Evolutionary conservation across 2,888 invertebrate genomes (phyloP).

Genomic region (Clusia tigrina): DNA sequence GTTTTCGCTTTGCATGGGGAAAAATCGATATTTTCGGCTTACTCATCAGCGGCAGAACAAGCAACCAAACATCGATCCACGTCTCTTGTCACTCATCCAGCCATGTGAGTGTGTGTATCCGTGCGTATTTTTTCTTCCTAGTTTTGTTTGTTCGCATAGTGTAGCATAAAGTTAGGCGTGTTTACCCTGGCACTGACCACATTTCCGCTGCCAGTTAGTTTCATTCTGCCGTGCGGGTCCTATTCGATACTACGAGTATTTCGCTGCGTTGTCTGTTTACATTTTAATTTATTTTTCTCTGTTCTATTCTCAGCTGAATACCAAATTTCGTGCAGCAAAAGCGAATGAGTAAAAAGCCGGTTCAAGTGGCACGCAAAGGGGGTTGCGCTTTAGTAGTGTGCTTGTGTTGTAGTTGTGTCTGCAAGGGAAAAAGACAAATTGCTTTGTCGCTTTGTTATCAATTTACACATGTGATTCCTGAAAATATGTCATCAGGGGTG

Average conservation of each 20-base stretch:
- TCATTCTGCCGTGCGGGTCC: not conserved
- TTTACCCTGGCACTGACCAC: conserved; percentile 8
- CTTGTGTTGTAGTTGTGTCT: not conserved
- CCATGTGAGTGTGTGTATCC: not conserved
- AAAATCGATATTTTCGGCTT: conserved; percentile 10
- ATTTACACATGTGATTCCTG: not conserved
- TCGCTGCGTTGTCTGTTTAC: not conserved
- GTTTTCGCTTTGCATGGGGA: conserved; percentile 8
- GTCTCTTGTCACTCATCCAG: not conserved
- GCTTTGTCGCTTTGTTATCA: not conserved
- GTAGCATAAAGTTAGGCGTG: conserved; percentile 2
- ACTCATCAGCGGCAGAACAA: conserved; percentile 3
- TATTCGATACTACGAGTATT: not conserved
- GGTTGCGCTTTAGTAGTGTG: not conserved
- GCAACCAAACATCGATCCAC: not conserved
- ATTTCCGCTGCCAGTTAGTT: not conserved
- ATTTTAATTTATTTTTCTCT: not conserved
- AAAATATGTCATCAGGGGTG: not conserved
- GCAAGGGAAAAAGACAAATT: not conserved
- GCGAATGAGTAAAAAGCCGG: not conserved
- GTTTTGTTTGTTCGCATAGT: not conserved
- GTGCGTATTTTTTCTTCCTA: not conserved
- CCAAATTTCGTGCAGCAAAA: not conserved
- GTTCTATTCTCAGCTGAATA: not conserved
- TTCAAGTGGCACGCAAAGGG: not conserved